These are phyloP conservation scores for Odontophorus gujanensis DNA, from an alignment of 2,113 vertebrate species.

Conservation along the genomic window DNA sequence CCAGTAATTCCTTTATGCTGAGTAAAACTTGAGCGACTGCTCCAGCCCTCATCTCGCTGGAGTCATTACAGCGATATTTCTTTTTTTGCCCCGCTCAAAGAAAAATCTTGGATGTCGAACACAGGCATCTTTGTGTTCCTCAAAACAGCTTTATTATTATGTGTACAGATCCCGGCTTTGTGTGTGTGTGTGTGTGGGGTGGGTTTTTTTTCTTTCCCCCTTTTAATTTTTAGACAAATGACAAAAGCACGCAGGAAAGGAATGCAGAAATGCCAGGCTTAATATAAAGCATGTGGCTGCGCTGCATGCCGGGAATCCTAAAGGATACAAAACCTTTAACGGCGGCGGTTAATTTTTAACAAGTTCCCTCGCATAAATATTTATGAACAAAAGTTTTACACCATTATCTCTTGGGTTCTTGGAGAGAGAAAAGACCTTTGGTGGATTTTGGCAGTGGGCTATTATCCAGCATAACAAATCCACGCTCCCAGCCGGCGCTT, in stretches of 20 bases:
- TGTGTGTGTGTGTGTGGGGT: slow-evolving; percentile 63
- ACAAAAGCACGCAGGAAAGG: slow-evolving; percentile 74
- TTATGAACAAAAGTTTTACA: slow-evolving; percentile 70
- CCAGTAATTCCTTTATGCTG: slow-evolving; percentile 72
- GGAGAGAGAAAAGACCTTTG: slow-evolving; percentile 52
- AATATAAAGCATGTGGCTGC: slow-evolving; percentile 70
- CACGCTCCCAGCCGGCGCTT: background rate
- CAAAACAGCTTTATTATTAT: slow-evolving; percentile 74
- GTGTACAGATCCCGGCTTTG: slow-evolving; percentile 73
- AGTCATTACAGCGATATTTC: slow-evolving; percentile 41
- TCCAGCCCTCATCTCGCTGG: slow-evolving; percentile 70
- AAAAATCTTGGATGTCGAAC: slow-evolving; percentile 71
- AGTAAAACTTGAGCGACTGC: slow-evolving; percentile 71
- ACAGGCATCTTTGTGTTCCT: slow-evolving; percentile 74
- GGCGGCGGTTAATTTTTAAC: slow-evolving; percentile 72
- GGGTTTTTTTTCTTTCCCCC: background rate
- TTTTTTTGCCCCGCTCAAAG: slow-evolving; percentile 36
- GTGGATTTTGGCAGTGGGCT: slow-evolving; percentile 51
- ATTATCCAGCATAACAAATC: slow-evolving; percentile 41
- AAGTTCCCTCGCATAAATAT: slow-evolving; percentile 70
- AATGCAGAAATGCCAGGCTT: slow-evolving; percentile 70
- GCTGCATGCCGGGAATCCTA: slow-evolving; percentile 62
- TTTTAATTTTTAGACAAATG: slow-evolving; percentile 75
- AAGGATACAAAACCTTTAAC: slow-evolving; percentile 72
- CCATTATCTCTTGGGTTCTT: slow-evolving; percentile 62